Evolutionary conservation across 2,888 invertebrate species (phyloP).

Genomic region (Acleris holmiana): DNA sequence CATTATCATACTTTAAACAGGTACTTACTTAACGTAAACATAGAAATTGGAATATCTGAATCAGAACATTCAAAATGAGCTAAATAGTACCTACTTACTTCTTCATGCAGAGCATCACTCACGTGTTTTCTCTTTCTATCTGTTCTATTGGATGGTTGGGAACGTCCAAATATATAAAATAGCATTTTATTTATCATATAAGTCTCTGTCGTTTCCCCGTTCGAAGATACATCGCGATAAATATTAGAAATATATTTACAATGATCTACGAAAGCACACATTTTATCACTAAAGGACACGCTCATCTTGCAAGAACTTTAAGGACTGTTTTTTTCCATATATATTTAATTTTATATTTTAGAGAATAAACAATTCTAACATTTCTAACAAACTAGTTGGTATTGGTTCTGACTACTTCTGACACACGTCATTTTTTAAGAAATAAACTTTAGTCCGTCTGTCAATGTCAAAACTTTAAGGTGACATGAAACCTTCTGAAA

Average conservation of each 20-base stretch:
- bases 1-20: no score
- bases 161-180: constrained; percentile 58
- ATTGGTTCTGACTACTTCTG: no score
- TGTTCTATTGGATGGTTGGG: constrained; percentile 51
- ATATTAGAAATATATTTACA: constrained; percentile 53
- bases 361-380: no score
- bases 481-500: no score
- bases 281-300: constrained; percentile 41
- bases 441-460: no score
- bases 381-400: no score
- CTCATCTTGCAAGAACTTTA: constrained; percentile 42
- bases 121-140: constrained; percentile 55
- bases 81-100: constrained; percentile 52
- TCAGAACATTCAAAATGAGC: background rate
- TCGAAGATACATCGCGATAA: constrained; percentile 54
- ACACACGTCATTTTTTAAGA: no score
- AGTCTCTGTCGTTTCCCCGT: constrained; percentile 42
- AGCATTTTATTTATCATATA: constrained; percentile 52
- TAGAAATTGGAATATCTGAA: background rate
- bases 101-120: constrained; percentile 48
- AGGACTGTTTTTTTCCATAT: background rate
- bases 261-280: constrained; percentile 57
- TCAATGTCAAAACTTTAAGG: no score
- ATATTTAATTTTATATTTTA: background rate
- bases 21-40: no score